phyloP scores from a whole-genome alignment of 1,140 invertebrate species.

The Euura lappo region DNA sequence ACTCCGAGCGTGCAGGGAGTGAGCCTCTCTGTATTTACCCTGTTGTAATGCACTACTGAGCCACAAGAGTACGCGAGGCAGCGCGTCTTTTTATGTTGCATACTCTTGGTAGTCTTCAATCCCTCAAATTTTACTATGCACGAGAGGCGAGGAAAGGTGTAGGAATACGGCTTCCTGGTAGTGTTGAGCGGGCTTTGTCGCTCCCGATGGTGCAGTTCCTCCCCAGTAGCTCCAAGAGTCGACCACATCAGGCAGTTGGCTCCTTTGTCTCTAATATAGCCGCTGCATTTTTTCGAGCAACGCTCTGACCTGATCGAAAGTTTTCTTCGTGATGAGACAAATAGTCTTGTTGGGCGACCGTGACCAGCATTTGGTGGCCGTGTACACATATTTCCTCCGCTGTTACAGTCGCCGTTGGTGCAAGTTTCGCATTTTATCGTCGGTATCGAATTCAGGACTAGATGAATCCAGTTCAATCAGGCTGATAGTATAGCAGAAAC shows the following conservation, averaged over 20 bases:
- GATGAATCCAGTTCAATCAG: slow-evolving; percentile 13
- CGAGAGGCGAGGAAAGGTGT: slow-evolving; percentile 29
- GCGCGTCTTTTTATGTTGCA: slow-evolving; percentile 30
- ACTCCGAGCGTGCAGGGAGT: slow-evolving; percentile 40
- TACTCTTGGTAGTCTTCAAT: slow-evolving; percentile 13
- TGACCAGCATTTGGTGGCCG: slow-evolving; percentile 22
- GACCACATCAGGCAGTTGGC: slow-evolving; percentile 32
- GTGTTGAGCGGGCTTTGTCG: slow-evolving; percentile 20
- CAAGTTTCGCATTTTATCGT: slow-evolving; percentile 31
- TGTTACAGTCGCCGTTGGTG: slow-evolving; percentile 21
- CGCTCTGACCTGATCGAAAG: slow-evolving; percentile 17
- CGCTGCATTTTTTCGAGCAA: slow-evolving; percentile 24
- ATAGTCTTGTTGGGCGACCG: slow-evolving; percentile 27
- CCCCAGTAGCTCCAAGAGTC: slow-evolving; percentile 27
- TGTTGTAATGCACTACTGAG: slow-evolving; percentile 36
- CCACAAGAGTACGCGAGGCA: slow-evolving; percentile 29
- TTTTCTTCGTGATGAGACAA: slow-evolving; percentile 20
- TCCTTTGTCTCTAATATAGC: slow-evolving; percentile 28
- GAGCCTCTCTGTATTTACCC: slow-evolving; percentile 40
- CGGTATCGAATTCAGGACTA: slow-evolving; percentile 10
- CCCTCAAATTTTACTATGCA: slow-evolving; percentile 31
- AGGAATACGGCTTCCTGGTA: slow-evolving; percentile 32
- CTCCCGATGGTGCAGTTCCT: slow-evolving; percentile 35
- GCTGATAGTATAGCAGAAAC: neutral
- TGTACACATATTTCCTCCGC: slow-evolving; percentile 32